phyloP scores from a whole-genome alignment of 2,113 vertebrate genomes.

The Potamarius usumacintae region DNA sequence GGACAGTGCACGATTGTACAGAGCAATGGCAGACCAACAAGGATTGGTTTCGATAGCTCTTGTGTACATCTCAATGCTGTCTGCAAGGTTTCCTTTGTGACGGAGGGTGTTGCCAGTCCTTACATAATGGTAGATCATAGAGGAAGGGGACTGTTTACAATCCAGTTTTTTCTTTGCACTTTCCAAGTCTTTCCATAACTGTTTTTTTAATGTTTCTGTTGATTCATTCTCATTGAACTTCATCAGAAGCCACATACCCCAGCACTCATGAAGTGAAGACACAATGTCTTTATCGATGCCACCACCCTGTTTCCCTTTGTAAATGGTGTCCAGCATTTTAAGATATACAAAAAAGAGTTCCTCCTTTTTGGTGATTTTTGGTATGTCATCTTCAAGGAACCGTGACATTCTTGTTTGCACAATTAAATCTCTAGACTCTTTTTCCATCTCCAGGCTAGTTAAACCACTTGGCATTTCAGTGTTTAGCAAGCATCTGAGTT shows the following conservation, averaged over 20 bases:
- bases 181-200: constrained; percentile 35
- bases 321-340: constrained; percentile 21
- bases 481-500: neutral
- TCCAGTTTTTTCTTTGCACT: constrained; percentile 44
- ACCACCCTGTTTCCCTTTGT: constrained; percentile 25
- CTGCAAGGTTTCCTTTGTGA: neutral
- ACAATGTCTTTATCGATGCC: constrained; percentile 43
- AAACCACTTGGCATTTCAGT: neutral
- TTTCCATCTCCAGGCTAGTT: constrained; percentile 21
- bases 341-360: constrained; percentile 62
- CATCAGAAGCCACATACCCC: constrained; percentile 66
- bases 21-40: constrained; percentile 60
- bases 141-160: constrained; percentile 48
- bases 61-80: constrained; percentile 60
- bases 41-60: constrained; percentile 54
- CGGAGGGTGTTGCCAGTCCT: constrained; percentile 56
- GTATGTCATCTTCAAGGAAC: constrained; percentile 47
- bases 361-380: constrained; percentile 50
- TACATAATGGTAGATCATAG: constrained; percentile 61
- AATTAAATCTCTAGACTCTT: constrained; percentile 41
- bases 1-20: constrained; percentile 64
- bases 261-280: constrained; percentile 64
- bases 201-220: neutral
- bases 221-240: constrained; percentile 32
- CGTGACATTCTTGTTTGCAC: constrained; percentile 27